Evolutionary conservation across 2,113 vertebrate species (phyloP), one percentile per base, ranked within the genome.

Genomic region (Psammodynastes pulverulentus): DNA sequence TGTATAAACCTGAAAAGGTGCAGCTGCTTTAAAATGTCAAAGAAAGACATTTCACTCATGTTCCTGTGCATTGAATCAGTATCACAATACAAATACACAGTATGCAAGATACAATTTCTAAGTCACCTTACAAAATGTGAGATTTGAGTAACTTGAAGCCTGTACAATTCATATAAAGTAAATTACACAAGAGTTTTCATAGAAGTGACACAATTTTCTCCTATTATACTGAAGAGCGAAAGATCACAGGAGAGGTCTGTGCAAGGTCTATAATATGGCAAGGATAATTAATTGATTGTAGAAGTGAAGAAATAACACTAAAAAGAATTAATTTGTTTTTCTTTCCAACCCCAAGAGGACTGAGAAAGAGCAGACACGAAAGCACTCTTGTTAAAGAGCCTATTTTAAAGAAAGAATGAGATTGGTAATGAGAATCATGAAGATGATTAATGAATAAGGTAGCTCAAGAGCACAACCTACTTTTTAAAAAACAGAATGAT

Each of bases 341-440:
- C 4, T 46, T 86, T 92, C 92, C 34, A 86, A 92, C 90, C 93
- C 29, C 58, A 0, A 62, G 94, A 94, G 24, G 1, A 79, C 15
- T 85, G 4, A 34, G 29, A 93, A 91, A 48, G 52, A 93, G 84
- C 1, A 48, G 10, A 53, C 87, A 26, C 29, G 67, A 17, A 87
- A 6, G 90, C 92, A 1, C 0, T 79, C 2, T 26, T 29, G 1
- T 0, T 94, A 86, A 7, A 92, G 90, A 24, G 23, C 4, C 0
- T 84, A 45, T 0, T 12, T 90, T 84, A 91, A 9, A 4, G 90
- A 54, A 91, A 88, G 7, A 88, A 29, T 88, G 3, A 26, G 5
- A 84, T 21, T 3, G 45, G 54, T 90, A 93, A 92, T 45, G 0
- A 58, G 0, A 2, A 67, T 87, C n/a, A 45, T 3, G 67, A 23